Percentiles rank a stretch among this genome's conserved stretches.
phyloP scores from a whole-genome alignment of 92 coral and sea anemone species.

The Actinostola sp. region DNA sequence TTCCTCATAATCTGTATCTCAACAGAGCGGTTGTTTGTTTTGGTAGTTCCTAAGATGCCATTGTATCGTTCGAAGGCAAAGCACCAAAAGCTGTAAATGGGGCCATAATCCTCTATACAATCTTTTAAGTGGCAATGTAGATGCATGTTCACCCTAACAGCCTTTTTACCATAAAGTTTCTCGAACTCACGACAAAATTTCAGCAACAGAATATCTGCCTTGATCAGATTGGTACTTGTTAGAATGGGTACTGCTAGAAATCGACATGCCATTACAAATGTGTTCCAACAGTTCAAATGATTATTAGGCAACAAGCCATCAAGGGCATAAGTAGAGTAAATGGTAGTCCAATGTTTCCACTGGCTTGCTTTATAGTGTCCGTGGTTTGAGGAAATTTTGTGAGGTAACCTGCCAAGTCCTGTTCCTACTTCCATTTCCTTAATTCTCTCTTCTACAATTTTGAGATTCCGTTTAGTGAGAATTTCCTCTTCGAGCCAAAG shows the following conservation, averaged over 20 bases:
- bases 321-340: slow-evolving; percentile 7
- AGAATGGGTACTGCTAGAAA: slow-evolving; percentile 12
- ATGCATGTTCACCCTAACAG: slow-evolving; percentile 32
- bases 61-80: slow-evolving; percentile 46
- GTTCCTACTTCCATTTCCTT: slow-evolving; percentile 26
- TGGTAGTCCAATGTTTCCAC: slow-evolving; percentile 11
- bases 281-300: slow-evolving; percentile 23
- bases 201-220: slow-evolving; percentile 14
- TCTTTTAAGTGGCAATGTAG: slow-evolving; percentile 52
- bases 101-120: slow-evolving; percentile 50
- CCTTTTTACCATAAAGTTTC: slow-evolving; percentile 23
- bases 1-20: slow-evolving; percentile 42
- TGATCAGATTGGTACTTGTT: slow-evolving; percentile 4
- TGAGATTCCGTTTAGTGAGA: slow-evolving; percentile 19
- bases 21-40: slow-evolving; percentile 27
- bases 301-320: slow-evolving; percentile 13
- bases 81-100: slow-evolving; percentile 52
- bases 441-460: slow-evolving; percentile 22
- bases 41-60: slow-evolving; percentile 28
- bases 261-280: slow-evolving; percentile 29
- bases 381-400: too few relatives aligned
- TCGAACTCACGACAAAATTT: slow-evolving; percentile 19
- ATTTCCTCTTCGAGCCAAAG: slow-evolving; percentile 36
- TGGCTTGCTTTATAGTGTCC: slow-evolving; percentile 1
- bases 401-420: slow-evolving; percentile 12